Evolutionary conservation across 2,888 invertebrate genomes (phyloP).

Genomic region (Lochmaea capreae): DNA sequence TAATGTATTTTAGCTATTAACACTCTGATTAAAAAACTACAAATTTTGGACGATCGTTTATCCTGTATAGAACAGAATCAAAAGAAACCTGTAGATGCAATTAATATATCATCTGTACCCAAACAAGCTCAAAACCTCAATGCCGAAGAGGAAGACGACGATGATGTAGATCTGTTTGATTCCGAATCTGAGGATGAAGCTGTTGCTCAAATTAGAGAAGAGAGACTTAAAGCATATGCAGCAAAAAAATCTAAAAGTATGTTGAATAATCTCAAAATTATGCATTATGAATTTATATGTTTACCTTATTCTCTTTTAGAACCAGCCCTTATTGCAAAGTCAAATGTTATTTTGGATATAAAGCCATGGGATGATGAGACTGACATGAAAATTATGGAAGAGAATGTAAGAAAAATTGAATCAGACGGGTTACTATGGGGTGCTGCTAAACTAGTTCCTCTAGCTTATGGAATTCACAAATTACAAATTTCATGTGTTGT

Average conservation of each 20-base stretch:
- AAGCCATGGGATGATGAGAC: conserved; percentile 96
- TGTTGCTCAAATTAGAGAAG: conserved; percentile 80
- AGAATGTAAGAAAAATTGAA: conserved; percentile 78
- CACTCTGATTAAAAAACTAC: conserved; percentile 49
- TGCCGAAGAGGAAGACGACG: conserved; percentile 66
- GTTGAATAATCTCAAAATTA: neutral
- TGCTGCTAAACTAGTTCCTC: conserved; percentile 88
- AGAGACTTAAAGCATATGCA: conserved; percentile 88
- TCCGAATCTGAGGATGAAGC: conserved; percentile 85
- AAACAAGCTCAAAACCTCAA: conserved; percentile 20
- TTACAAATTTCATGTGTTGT: conserved; percentile 92
- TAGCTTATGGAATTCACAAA: conserved; percentile 93
- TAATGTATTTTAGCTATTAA: conserved; percentile 51
- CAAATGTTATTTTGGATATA: conserved; percentile 92
- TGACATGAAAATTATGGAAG: conserved; percentile 88
- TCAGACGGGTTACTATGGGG: conserved; percentile 95
- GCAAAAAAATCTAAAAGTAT: conserved; percentile 91
- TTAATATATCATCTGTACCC: conserved; percentile 42
- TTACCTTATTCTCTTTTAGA: conserved; percentile 67
- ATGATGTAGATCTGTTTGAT: conserved; percentile 84
- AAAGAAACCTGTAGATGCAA: conserved; percentile 51
- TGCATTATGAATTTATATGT: neutral
- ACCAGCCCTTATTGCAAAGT: conserved; percentile 91
- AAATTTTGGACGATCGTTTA: conserved; percentile 51
- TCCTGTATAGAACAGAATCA: conserved; percentile 51